Evolutionary conservation across 2,797 vertebrate genomes (phyloP), one percentile per base, ranked within the genome.

Genomic region (Natrix natrix): DNA sequence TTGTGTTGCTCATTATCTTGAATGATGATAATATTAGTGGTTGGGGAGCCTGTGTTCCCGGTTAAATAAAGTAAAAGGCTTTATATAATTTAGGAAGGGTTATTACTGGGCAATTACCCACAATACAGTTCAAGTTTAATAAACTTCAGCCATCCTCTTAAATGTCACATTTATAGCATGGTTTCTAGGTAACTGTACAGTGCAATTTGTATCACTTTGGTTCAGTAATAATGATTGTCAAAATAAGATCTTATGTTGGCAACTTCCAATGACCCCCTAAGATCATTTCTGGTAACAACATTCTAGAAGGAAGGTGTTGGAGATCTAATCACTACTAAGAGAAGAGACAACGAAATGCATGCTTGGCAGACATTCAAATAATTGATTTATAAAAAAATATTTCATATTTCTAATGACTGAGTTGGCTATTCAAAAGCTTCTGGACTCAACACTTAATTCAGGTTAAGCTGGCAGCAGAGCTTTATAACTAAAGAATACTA

Each of bases 1-100:
- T 97, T 97, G 97, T 97, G 97, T 97, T 97, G 96, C 97, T 98
- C 97, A 97, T 98, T 98, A 97, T 97, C 96, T 97, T 98, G 97
- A 98, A 97, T 97, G 97, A 98, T 98, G 97, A 96, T 97, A 97
- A 97, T 97, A 98, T 97, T 97, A 97, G 95, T 97, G 95, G 95
- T 96, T 97, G 95, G 95, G 97, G 96, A 96, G 95, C 96, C 95
- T 96, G 94, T 91, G 0, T 96, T 97, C 96, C 95, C 94, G 97
- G 96, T 97, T 98, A 97, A 97, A 96, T 97, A 97, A 97, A 97
- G 96, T 95, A 97, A 97, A 97, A 97, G 96, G 93, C 93, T 97
- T 97, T 90, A 89, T 96, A 96, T 96, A 97, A 97, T 97, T 98
- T 97, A 97, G 93, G 91, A 97, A 97, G 97, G 96, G 97, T 97